phyloP scores from a whole-genome alignment of 2,888 invertebrate genomes.

The Drosophila diplacantha region DNA sequence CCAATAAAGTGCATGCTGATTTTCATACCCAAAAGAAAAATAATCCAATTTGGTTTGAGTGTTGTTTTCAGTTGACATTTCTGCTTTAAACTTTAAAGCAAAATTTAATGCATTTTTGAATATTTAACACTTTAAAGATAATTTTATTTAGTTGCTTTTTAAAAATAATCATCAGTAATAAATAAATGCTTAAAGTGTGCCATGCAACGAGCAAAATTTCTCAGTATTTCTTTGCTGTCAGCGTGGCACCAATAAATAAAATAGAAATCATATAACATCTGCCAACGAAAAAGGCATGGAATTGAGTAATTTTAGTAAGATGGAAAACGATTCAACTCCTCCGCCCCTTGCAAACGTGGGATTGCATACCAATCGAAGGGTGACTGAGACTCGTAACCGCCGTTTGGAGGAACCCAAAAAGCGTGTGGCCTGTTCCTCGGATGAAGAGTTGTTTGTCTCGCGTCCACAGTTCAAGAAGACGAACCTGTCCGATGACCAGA shows the following conservation, averaged over 20 bases:
- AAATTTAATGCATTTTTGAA: background rate
- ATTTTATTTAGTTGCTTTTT: background rate
- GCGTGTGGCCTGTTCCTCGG: background rate
- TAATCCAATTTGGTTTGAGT: background rate
- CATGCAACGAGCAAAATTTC: background rate
- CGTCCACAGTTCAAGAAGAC: conserved; percentile 40
- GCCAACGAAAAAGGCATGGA: background rate
- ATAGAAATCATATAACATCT: background rate
- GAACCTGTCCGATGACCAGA: background rate
- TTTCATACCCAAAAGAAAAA: background rate
- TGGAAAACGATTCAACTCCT: too few relatives aligned
- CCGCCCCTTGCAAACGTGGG: too few relatives aligned
- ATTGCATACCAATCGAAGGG: background rate
- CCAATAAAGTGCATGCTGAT: conserved; percentile 9
- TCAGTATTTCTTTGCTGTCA: background rate
- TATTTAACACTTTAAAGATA: background rate
- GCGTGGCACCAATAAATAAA: background rate
- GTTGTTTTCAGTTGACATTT: background rate
- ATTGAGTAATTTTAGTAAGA: too few relatives aligned
- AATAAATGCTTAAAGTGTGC: background rate
- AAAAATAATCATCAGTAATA: background rate
- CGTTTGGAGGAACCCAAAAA: conserved; percentile 8
- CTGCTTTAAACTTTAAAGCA: background rate
- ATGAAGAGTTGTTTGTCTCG: conserved; percentile 50
- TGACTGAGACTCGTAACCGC: conserved; percentile 5